These are phyloP conservation scores for Sakesphorus luctuosus DNA, from an alignment of 2,113 vertebrate species.

Conservation along the genomic window DNA sequence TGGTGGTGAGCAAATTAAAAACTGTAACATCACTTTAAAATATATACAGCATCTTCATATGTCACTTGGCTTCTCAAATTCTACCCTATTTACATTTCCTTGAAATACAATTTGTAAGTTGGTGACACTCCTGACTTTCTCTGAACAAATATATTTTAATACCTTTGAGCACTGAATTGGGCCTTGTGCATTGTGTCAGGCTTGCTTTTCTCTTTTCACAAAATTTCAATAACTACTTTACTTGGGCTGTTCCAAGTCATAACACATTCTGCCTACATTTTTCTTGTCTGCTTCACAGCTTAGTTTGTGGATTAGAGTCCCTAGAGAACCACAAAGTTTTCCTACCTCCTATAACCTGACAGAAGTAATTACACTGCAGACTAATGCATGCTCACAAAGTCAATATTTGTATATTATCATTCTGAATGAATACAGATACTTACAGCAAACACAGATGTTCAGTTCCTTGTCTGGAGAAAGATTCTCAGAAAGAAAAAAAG, in stretches of 20 bases:
- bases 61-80: not conserved
- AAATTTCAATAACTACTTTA: not conserved
- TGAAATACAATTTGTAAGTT: not conserved
- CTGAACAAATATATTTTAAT: not conserved
- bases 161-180: not conserved
- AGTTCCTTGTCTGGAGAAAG: not conserved
- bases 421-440: not conserved
- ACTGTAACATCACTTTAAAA: accelerated
- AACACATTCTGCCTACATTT: not conserved
- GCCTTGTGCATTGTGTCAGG: not conserved
- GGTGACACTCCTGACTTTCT: not conserved
- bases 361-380: not conserved
- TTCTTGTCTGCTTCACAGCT: not conserved
- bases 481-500: not conserved
- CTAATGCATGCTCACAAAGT: not conserved
- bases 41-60: not conserved
- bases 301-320: not conserved
- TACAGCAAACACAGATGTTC: not conserved
- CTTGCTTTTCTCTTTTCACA: not conserved
- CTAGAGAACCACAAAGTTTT: not conserved
- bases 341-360: not conserved
- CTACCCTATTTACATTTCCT: not conserved
- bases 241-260: not conserved
- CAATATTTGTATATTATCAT: accelerated
- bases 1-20: not conserved